Evolutionary conservation across 2,113 vertebrate species (phyloP), one percentile per base, ranked within the genome.

Genomic region (Hipposideros armiger): DNA sequence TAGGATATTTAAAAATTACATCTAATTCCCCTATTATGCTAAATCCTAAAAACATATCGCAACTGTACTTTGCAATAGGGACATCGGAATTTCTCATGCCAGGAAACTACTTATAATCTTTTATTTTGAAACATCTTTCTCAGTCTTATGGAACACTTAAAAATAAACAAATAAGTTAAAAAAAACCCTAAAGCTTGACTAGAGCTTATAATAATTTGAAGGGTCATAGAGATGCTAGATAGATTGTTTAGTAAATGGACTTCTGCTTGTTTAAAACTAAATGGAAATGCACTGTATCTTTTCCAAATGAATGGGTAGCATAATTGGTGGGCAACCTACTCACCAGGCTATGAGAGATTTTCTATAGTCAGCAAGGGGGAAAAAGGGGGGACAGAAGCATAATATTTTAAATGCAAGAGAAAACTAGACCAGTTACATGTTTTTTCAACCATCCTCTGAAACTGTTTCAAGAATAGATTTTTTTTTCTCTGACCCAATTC

Each of bases 271-370:
- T 82, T 85, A 62, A 94, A 95, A 97, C 82, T 66, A 92, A 95
- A 97, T 98, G 98, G 99, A 99, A 99, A 99, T 99, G 98, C 98
- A 98, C 98, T 98, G 97, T 95, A 96, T 98, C 95, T 98, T 97
- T 98, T 97, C 84, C 96, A 97, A 96, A 96, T 89, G 94, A 95
- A 95, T 93, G 95, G 82, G 97, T 96, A 97, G 98, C 83, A 87
- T 64, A 97, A 97, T 91, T 97, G 74, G 82, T 97, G 97, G 93
- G 97, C 78, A 98, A 97, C 98, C 98, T 99, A 99, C 99, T 99
- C 99, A 99, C 99, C 99, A 98, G 97, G 84, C 98, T 99, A 99
- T 99, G 98, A 99, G 99, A 99, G 98, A 99, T 99, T 99, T 99
- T 99, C 99, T 99, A 99, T 92, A 98, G 98, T 98, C 98, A 98